These are phyloP conservation scores for Oceanites oceanicus DNA, from an alignment of 2,113 vertebrate species.

Conservation along the genomic window DNA sequence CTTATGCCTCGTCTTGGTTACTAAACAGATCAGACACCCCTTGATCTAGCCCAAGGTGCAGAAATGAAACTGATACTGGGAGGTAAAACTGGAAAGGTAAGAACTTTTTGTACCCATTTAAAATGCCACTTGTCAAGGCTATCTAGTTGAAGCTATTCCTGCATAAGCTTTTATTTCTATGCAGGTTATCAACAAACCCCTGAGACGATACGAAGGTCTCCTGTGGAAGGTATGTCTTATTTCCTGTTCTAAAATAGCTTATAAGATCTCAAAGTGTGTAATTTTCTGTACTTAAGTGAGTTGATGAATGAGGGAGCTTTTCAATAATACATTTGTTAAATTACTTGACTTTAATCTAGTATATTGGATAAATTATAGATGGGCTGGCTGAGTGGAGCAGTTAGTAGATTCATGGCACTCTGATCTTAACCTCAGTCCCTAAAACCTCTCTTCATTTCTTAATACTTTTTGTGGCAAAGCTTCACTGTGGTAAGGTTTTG, in stretches of 20 bases:
- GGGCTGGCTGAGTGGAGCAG: background rate
- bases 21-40: constrained; percentile 81
- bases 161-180: background rate
- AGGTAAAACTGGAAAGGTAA: constrained; percentile 81
- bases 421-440: background rate
- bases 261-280: background rate
- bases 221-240: constrained; percentile 86
- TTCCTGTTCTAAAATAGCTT: background rate
- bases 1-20: background rate
- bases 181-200: constrained; percentile 73
- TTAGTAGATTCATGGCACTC: background rate
- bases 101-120: background rate
- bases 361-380: background rate
- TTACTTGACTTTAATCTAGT: background rate
- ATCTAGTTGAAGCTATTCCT: background rate
- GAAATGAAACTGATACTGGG: constrained; percentile 84
- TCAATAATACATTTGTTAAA: background rate
- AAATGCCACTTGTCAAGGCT: background rate
- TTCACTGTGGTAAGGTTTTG: background rate
- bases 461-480: background rate
- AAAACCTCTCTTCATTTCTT: background rate
- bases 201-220: constrained; percentile 84
- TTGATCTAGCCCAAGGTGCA: constrained; percentile 82
- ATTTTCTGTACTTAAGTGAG: background rate
- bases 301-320: background rate